Percentiles rank a stretch among this genome's conserved stretches.
phyloP scores from a whole-genome alignment of 2,113 vertebrate genomes.

The Rhabdomys dilectus region DNA sequence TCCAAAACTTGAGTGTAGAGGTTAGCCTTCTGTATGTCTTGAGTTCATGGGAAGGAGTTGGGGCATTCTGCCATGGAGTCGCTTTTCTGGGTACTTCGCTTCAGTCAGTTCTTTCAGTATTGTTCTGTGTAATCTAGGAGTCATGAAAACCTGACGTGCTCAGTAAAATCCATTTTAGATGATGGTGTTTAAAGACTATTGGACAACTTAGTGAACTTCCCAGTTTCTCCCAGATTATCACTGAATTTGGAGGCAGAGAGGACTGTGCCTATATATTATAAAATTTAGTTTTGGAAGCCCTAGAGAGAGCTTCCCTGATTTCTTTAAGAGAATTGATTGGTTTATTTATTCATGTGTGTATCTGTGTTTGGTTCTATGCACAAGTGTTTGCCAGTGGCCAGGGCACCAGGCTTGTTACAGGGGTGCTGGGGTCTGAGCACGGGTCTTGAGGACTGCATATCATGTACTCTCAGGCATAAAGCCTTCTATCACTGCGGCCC shows the following conservation, averaged over 20 bases:
- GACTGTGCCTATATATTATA: not conserved
- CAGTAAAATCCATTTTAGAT: conserved; percentile 5
- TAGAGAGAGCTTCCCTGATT: not conserved
- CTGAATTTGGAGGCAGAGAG: not conserved
- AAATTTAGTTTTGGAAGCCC: not conserved
- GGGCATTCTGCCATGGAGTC: not conserved
- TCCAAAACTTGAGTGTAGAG: not conserved
- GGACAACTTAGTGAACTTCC: not conserved
- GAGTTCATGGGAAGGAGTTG: not conserved
- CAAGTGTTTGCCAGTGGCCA: not conserved
- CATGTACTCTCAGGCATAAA: not conserved
- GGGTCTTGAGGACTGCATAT: not conserved
- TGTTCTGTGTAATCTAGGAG: not conserved
- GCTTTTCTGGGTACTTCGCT: not conserved
- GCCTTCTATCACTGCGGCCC: not conserved
- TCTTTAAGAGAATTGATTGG: not conserved
- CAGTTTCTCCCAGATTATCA: not conserved
- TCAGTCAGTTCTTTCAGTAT: not conserved
- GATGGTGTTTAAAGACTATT: not conserved
- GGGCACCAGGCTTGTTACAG: not conserved
- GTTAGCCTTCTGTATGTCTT: not conserved
- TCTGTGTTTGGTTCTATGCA: not conserved
- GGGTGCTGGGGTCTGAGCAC: not conserved
- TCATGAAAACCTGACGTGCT: not conserved
- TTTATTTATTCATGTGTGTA: not conserved